Base-by-base conservation (phyloP, 2,888 invertebrate genomes). In the Drosophila barbarae region DNA sequence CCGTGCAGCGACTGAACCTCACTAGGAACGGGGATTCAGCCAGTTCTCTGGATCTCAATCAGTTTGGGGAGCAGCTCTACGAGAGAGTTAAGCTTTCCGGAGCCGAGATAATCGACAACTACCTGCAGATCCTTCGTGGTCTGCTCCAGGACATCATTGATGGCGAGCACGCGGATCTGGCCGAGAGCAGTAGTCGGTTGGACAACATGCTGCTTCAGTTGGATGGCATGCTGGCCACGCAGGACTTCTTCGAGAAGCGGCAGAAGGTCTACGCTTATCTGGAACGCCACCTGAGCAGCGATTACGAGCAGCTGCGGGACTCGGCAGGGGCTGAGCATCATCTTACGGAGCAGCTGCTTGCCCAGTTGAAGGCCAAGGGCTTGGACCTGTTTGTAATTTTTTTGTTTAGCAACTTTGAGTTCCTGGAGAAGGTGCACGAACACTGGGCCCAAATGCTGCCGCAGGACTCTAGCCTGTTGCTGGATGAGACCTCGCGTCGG, bases 361-460 rank as follows among this genome's bases (percentile, higher is more conserved):
- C 49, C 15, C 81, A 83, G 56, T 63, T 87, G 1, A 82, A 84
- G 26, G 56, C 73, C 26, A 86, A 85, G 44, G 87, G 87, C 0
- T 30, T 87, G 21, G 87, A 87, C 64, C 61, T 87, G 9, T 85
- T 87, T 52, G 74, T 87, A 21, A 75, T 84, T 30, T 87, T 84
- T 64, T 69, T 87, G 13, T 86, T 87, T 9, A 87, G 87, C 51
- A 87, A 87, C 52, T 87, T 87, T 59, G 87, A 87, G 55, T 86
- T 87, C 21, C 60, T 87, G 5, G 87, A 87, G 32, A 78, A 76
- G 32, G 69, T 86, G 21, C 86, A 86, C 44, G 69, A 75, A 13
- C 76, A 86, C 7, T 87, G 87, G 87, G 15, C 55, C 1, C 52
- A 64, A 1, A 34, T 85, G 32, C 12, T 87, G 56, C 74, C 82